Evolutionary conservation across 2,797 vertebrate species (phyloP).

Genomic region (Spinibarbus caldwelli): DNA sequence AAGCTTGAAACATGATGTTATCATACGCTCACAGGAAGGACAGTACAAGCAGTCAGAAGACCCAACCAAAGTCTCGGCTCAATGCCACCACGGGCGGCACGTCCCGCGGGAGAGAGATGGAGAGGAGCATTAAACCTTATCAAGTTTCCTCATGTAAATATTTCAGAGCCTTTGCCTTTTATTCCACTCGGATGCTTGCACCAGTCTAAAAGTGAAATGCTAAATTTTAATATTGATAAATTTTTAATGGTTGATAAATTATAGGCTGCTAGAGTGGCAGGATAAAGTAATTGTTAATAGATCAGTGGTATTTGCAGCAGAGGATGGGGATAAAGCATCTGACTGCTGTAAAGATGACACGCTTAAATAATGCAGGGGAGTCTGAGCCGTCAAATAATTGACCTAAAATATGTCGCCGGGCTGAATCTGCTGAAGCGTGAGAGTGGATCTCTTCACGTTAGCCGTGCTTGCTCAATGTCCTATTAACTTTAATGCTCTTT

Average conservation of each 20-base stretch:
- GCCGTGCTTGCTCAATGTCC: conserved; percentile 54
- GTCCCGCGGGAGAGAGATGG: conserved; percentile 60
- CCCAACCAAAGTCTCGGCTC: conserved; percentile 55
- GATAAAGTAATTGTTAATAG: conserved; percentile 68
- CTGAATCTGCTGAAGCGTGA: conserved; percentile 61
- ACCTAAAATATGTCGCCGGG: conserved; percentile 65
- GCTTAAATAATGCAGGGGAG: conserved; percentile 68
- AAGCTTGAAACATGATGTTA: conserved; percentile 30
- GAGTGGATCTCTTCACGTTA: conserved; percentile 40
- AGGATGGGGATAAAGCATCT: conserved; percentile 59
- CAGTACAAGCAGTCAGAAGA: conserved; percentile 43
- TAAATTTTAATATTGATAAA: conserved; percentile 70
- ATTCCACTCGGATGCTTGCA: conserved; percentile 64
- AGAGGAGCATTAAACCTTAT: conserved; percentile 69
- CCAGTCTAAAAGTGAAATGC: conserved; percentile 62
- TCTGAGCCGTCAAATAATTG: conserved; percentile 65
- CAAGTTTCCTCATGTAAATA: conserved; percentile 70
- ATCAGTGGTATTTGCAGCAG: conserved; percentile 63
- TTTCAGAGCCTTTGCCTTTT: conserved; percentile 67
- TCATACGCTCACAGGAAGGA: not conserved
- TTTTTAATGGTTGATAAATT: conserved; percentile 71
- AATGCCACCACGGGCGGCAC: conserved; percentile 45
- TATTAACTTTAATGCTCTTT: conserved; percentile 57
- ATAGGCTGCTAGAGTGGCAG: conserved; percentile 61
- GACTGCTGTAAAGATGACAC: conserved; percentile 61